Base-by-base conservation (phyloP, 2,113 vertebrate species). In the Xiphophorus maculatus region DNA sequence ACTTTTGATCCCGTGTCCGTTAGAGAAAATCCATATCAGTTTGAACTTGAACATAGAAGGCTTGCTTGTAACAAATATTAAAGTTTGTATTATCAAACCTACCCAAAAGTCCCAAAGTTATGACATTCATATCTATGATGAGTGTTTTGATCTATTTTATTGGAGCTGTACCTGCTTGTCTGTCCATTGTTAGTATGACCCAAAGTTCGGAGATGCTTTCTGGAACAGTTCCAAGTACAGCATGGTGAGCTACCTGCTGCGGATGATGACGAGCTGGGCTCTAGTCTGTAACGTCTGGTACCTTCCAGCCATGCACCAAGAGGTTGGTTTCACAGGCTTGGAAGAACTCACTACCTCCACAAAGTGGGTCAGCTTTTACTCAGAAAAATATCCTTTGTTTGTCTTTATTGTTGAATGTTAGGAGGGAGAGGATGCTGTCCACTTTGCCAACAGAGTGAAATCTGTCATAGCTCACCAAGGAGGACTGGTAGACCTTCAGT, bases 191-290 rank as follows among this genome's bases (percentile, higher is more conserved):
- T 79, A 99, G 98, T 99, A 99, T 63, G 97, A 99, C 71, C 97
- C 95, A 60, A 96, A 96, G 88, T 99, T 99, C 93, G 98, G 98
- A 32, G 98, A 99, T 7, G 97, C 97, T 0, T 99, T 99, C 92
- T 99, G 98, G 98, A 99, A 99, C 93, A 99, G 98, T 79, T 96
- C 96, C 75, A 99, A 98, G 77, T 96, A 97, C 61, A 97, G 92
- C 85, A 96, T 98, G 0, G 96, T 99, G 88, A 97, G 90, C 89
- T 99, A 99, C 79, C 91, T 99, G 80, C 95, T 99, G 87, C 94
- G 96, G 69, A 96, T 99, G 90, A 99, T 99, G 97, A 99, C 97
- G 28, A 99, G 98, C 92, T 99, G 98, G 98, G 98, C 98, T 51
- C 96, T 99, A 0, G 97, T 98, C 33, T 98, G 97, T 76, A 95